phyloP scores from a whole-genome alignment of 2,113 vertebrate genomes.

The Pimephales promelas region DNA sequence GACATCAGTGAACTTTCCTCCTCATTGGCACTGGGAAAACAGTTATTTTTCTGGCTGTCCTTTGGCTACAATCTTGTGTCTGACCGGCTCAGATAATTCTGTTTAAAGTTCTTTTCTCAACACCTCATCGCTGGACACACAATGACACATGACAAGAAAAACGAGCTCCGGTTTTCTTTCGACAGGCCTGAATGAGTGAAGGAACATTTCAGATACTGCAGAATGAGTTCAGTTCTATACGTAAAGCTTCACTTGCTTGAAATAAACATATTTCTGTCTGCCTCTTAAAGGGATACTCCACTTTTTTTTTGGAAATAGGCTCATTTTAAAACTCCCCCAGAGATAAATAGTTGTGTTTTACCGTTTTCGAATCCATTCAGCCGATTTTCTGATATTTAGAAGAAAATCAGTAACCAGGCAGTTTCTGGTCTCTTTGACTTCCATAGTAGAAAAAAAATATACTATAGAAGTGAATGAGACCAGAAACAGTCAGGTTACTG shows the following conservation, averaged over 20 bases:
- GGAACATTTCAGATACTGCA: neutral
- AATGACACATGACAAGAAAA: neutral
- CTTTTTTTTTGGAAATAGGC: too few species aligned
- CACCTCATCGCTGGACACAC: neutral
- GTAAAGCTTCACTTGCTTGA: neutral
- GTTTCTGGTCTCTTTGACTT: too few species aligned
- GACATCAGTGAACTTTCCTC: slow-evolving; percentile 25
- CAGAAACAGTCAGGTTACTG: too few species aligned
- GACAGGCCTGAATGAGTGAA: neutral
- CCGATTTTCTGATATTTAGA: too few species aligned
- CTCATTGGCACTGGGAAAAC: neutral
- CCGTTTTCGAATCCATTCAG: too few species aligned
- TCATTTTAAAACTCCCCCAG: too few species aligned
- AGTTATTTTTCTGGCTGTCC: neutral
- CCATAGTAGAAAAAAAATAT: too few species aligned
- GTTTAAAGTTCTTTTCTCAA: neutral
- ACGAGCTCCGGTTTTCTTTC: slow-evolving; percentile 11
- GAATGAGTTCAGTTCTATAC: neutral
- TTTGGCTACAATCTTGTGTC: slow-evolving; percentile 18
- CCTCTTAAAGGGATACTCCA: neutral
- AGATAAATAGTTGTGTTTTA: too few species aligned
- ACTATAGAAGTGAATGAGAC: too few species aligned
- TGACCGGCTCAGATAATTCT: neutral
- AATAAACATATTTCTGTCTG: neutral
- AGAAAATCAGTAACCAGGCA: too few species aligned